A percentile compares a stretch with the other conserved stretches of the same genome.
These are phyloP conservation scores for Candoia aspera DNA, from an alignment of 2,113 vertebrate species.

Conservation along the genomic window DNA sequence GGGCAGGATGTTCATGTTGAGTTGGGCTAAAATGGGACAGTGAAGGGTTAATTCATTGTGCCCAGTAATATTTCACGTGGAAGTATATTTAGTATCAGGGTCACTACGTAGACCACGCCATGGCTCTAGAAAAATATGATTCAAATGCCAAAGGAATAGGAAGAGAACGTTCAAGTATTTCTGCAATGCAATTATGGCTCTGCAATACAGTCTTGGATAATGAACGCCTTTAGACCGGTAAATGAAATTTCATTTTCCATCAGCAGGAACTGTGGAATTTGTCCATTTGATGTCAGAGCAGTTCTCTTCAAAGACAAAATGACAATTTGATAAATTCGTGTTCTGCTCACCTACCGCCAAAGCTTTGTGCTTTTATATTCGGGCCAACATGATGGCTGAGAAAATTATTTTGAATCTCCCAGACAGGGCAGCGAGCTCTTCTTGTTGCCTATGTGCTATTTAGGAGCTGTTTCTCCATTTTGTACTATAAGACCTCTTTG, in stretches of 20 bases:
- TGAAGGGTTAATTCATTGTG: neutral
- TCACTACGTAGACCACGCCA: neutral
- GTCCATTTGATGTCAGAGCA: neutral
- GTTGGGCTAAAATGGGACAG: neutral
- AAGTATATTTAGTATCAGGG: neutral
- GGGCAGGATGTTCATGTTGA: no score
- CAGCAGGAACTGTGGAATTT: neutral
- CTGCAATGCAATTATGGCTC: neutral
- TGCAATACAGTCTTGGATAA: neutral
- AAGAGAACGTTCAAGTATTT: neutral
- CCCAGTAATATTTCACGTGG: neutral
- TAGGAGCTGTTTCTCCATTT: neutral
- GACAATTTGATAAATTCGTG: neutral
- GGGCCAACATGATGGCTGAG: neutral
- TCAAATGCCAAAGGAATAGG: neutral
- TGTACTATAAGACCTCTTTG: no score
- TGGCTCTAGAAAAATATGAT: neutral
- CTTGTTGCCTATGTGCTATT: neutral
- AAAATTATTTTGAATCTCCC: neutral
- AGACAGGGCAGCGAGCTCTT: neutral
- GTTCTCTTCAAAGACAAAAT: neutral
- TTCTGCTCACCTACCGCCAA: neutral
- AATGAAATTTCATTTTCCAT: neutral
- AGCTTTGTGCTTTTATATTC: neutral
- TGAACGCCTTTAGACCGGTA: neutral